Base-by-base conservation (phyloP, 2,113 vertebrate genomes). In the Zosterops pallidus region DNA sequence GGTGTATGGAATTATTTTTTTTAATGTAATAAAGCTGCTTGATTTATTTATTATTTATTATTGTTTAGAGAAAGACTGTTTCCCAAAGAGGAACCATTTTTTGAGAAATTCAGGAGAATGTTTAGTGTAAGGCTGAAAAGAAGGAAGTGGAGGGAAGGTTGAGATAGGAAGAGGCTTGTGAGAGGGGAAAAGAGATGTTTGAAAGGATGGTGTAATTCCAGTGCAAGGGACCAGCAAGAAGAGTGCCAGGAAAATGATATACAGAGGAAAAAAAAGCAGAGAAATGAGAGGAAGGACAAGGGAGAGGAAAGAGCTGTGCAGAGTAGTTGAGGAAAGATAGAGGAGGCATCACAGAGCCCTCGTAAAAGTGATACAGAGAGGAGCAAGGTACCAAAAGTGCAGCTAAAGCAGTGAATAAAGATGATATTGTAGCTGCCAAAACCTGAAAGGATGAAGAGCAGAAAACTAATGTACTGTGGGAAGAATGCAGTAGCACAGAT, bases 311-410 rank as follows among this genome's bases (percentile, higher is more conserved):
- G 12, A 76, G 9, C 2, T 6, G 14, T 80, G 18, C 17, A 74
- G 41, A 55, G 28, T 11, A 6, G 13, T 5, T 64, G 9, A 50
- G 10, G 37, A 75, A n/a, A 24, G 25, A 33, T 0, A 64, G 20
- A 19, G 20, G 9, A 83, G 5, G 22, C 22, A 47, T 47, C 46
- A 23, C 11, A 52, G 4, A 8, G 13, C 56, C 8, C 9, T 87
- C 0, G 0, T 53, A 47, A 35, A 79, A 84, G 16, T 47, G 23
- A 11, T 19, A n/a, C 31, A 80, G 15, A 67, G 9, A 9, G 0
- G 0, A 91, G 16, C 33, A 65, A 91, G 5, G 21, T 11, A 65
- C 12, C 14, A 39, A 63, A 83, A 41, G 5, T 31, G 4, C 21
- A 67, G 18, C 5, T 42, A 70, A 35, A 77, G 42, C 16, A 14